Base-by-base conservation (phyloP, 1,140 invertebrate genomes). In the Cepaea nemoralis region DNA sequence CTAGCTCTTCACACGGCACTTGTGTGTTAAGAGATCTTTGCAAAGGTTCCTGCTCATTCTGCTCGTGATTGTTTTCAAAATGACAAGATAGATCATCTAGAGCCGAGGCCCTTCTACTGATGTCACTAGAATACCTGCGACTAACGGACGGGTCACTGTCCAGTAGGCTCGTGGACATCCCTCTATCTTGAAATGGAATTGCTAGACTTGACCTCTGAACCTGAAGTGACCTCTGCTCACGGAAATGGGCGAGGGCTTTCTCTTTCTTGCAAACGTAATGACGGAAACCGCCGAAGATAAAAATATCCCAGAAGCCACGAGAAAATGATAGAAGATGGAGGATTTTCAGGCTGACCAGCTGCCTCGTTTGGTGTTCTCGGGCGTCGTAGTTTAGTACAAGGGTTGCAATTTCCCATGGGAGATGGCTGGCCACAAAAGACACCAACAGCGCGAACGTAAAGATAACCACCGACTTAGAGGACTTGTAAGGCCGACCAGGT, bases 251-350 rank as follows among this genome's bases (percentile, higher is more conserved):
- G 31, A 85, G 70, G 0, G 81, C 84, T 66, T 83, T 80, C 39
- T 85, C 84, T 55, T 88, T 88, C 42, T 83, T 84, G 63, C 85
- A 86, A 35, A 88, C 85, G 74, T 86, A 88, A 80, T 86, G 87
- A 27, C 84, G 82, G 67, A 88, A 88, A 50, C 84, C 83, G 16
- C 83, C 86, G 45, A 86, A 88, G 37, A 88, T 87, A 71, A 86
- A 81, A 6, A 88, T 71, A 71, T 88, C 86, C 87, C 87, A 88
- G 45, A 88, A 84, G 2, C 87, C 87, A 24, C 87, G 71, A 12
- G 84, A 83, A 83, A 87, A 82, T 37, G 85, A 79, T 67, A 83
- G 59, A 63, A 84, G 27, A 59, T 84, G 73, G 45, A 79, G 50
- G 48, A 83, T 55, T 83, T 85, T 70, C 40, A 83, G 59, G 59